Evolutionary conservation across 92 coral and sea anemone genomes (phyloP).

Genomic region (Galaxea fascicularis): DNA sequence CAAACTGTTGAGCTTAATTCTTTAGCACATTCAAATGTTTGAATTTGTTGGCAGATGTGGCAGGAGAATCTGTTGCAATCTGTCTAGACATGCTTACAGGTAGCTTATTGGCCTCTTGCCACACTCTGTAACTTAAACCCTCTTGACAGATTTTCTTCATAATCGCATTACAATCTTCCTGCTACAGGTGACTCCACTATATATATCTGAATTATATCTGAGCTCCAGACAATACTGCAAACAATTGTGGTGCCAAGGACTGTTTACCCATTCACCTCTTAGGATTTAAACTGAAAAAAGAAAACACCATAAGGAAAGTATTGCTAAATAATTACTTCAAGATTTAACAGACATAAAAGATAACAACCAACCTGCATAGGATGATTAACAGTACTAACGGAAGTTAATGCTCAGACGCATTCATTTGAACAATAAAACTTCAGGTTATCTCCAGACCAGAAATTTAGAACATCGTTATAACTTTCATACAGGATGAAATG

Average conservation of each 20-base stretch:
- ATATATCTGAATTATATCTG: background rate
- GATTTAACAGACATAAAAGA: background rate
- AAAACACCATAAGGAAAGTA: too few species aligned
- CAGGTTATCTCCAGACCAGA: background rate
- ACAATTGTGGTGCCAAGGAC: background rate
- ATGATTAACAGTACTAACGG: background rate
- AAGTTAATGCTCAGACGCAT: background rate
- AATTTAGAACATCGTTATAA: background rate
- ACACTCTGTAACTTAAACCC: background rate
- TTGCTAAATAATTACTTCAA: too few species aligned
- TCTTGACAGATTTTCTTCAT: background rate
- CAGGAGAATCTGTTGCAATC: background rate
- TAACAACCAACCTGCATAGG: background rate
- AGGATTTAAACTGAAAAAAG: background rate
- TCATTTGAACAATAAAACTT: background rate
- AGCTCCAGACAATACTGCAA: slow-evolving; percentile 7
- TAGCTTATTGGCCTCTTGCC: background rate
- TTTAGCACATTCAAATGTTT: background rate
- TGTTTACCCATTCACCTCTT: background rate
- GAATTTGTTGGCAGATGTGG: background rate
- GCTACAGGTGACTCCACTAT: background rate
- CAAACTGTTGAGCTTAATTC: background rate
- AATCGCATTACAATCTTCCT: slow-evolving; percentile 15
- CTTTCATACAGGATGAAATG: too few species aligned
- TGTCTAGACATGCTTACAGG: slow-evolving; percentile 22